These are phyloP conservation scores for Phoenoteleia sp. DNA, from an alignment of 2,888 invertebrate species.

Conservation along the genomic window DNA sequence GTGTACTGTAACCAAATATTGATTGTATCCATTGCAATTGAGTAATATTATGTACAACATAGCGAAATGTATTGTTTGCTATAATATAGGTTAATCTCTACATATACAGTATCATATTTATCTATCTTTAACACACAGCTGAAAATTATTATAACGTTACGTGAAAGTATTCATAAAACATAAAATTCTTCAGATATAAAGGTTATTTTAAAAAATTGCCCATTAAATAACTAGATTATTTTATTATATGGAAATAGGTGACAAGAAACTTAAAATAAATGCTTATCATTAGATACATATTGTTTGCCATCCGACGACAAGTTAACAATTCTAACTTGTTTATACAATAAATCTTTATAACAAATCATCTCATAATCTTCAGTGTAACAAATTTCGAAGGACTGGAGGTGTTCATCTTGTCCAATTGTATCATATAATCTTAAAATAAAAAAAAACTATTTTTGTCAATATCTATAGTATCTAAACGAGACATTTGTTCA, in stretches of 20 bases:
- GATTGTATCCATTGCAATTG: too few relatives aligned
- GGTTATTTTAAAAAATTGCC: background rate
- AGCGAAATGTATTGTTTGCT: too few relatives aligned
- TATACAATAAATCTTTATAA: background rate
- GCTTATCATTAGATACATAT: background rate
- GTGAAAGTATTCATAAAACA: too few relatives aligned
- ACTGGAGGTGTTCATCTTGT: constrained; percentile 17
- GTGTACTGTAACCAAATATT: too few relatives aligned
- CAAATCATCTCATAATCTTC: background rate
- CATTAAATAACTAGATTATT: background rate
- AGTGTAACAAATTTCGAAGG: background rate
- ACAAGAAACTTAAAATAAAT: background rate
- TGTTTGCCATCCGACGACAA: background rate
- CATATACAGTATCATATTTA: too few relatives aligned
- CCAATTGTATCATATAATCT: constrained; percentile 11
- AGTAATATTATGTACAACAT: too few relatives aligned
- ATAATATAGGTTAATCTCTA: too few relatives aligned
- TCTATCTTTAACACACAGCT: too few relatives aligned
- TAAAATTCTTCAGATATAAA: too few relatives aligned
- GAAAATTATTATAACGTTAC: too few relatives aligned
- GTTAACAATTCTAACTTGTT: background rate
- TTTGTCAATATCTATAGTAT: background rate
- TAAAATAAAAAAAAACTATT: constrained; percentile 2
- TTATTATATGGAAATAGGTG: background rate
- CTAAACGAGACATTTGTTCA: background rate